These are phyloP conservation scores for Channallabes apus DNA, from an alignment of 2,797 vertebrate genomes.

Conservation along the genomic window DNA sequence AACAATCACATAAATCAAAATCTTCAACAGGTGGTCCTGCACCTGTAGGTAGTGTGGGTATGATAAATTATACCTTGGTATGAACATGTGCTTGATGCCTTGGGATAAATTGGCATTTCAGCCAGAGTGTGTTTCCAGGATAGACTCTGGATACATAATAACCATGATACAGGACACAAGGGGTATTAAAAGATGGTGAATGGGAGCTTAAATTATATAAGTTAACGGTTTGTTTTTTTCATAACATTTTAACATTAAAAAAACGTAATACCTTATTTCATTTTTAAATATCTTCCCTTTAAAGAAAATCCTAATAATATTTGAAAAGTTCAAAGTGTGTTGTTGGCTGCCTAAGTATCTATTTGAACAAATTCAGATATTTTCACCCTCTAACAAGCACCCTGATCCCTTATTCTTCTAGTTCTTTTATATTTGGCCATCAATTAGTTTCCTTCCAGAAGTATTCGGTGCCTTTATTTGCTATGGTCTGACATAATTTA, in stretches of 20 bases:
- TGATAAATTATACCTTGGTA: neutral
- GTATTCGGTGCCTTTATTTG: constrained; percentile 58
- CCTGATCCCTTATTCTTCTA: neutral
- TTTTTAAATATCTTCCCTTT: neutral
- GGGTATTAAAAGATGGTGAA: neutral
- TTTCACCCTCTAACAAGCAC: constrained; percentile 60
- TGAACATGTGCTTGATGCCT: neutral
- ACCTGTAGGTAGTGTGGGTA: neutral
- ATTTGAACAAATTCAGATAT: constrained; percentile 52
- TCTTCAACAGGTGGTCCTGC: too few relatives aligned
- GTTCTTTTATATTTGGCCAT: constrained; percentile 31
- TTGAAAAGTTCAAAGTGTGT: constrained; percentile 5
- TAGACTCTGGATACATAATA: neutral
- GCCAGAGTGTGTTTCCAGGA: neutral
- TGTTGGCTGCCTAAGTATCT: constrained; percentile 60
- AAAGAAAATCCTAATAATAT: neutral
- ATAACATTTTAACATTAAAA: neutral
- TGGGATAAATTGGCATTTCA: neutral
- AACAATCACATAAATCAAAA: too few relatives aligned
- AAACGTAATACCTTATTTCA: neutral
- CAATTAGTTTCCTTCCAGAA: constrained; percentile 54
- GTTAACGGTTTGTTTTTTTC: neutral
- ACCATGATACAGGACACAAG: neutral
- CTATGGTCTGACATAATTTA: constrained; percentile 62
- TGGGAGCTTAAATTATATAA: neutral